Conservation (phyloP, 2,797 vertebrate species). For the Saxicola maurus region DNA sequence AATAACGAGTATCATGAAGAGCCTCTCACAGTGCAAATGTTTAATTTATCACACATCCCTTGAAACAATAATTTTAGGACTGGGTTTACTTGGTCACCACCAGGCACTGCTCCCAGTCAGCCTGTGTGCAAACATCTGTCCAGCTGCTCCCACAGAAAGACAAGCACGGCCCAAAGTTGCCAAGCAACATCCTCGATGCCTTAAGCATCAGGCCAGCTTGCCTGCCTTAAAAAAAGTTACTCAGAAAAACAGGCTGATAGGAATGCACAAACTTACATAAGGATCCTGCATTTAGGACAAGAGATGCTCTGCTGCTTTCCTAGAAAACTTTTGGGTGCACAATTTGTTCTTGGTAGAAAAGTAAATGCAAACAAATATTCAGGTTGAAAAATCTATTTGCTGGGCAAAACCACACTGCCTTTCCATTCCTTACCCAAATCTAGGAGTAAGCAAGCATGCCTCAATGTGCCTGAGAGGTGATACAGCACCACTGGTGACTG, state of each 20-base stretch:
- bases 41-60: constrained; percentile 2
- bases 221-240: background rate
- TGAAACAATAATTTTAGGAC: background rate
- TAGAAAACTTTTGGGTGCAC: background rate
- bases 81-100: background rate
- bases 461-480: background rate
- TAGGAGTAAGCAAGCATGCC: background rate
- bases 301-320: background rate
- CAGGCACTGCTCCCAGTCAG: background rate
- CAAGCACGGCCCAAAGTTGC: background rate
- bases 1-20: background rate
- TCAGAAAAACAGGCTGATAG: background rate
- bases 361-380: background rate
- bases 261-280: background rate
- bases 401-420: background rate
- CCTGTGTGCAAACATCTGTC: constrained; percentile 30
- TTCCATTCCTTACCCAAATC: background rate
- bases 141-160: background rate
- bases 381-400: background rate
- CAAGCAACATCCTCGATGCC: background rate
- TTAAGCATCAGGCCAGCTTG: background rate
- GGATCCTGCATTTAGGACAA: background rate
- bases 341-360: background rate
- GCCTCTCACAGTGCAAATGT: constrained; percentile 14
- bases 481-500: background rate